Evolutionary conservation across 2,888 invertebrate genomes (phyloP), one percentile per base, ranked within the genome.

Genomic region (Coenonympha arcania): DNA sequence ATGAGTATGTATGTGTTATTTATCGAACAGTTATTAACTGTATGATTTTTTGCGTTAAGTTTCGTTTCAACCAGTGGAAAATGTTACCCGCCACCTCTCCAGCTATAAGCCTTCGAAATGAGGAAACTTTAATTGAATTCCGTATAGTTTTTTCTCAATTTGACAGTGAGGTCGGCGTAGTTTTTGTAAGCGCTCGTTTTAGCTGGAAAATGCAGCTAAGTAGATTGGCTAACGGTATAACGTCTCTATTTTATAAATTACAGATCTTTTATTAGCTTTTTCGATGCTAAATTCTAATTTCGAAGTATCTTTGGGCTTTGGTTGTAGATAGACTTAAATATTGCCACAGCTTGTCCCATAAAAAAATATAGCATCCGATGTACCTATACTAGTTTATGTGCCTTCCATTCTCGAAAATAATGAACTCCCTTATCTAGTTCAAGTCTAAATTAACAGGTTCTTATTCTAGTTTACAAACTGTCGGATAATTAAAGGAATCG

Each of bases 81-180:
- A 48, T 68, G 69, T 75, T 71, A 71, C 76, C 11, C 30, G 11
- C 24, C 9, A 15, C 4, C 39, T 37, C 13, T 15, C 8, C 24
- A 24, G 15, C 24, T 39, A 77, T 70, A 68, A 71, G 69, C 77
- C 79, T 73, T 69, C 36, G 64, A 70, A 75, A 72, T 75, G 73
- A 70, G 67, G 72, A 64, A 69, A 73, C 67, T 69, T 71, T 83
- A 83, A 84, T 84, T 83, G 80, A 83, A 83, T 82, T 79, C 70
- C 62, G 68, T 71, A 68, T 68, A 67, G 63, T 69, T 69, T 74
- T 74, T 73, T 74, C 64, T 61, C 50, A 39, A 54, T 53, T 71
- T 73, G 64, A 72, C 63, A 63, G 60, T 61, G 61, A 66, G 61
- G 68, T 60, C 19, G 31, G 37, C 33, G 33, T 22, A n/a, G 34